Percentiles rank a stretch among this genome's conserved stretches.
Evolutionary conservation across 1,140 invertebrate species (phyloP).

Genomic region (Pteromalus puparum): DNA sequence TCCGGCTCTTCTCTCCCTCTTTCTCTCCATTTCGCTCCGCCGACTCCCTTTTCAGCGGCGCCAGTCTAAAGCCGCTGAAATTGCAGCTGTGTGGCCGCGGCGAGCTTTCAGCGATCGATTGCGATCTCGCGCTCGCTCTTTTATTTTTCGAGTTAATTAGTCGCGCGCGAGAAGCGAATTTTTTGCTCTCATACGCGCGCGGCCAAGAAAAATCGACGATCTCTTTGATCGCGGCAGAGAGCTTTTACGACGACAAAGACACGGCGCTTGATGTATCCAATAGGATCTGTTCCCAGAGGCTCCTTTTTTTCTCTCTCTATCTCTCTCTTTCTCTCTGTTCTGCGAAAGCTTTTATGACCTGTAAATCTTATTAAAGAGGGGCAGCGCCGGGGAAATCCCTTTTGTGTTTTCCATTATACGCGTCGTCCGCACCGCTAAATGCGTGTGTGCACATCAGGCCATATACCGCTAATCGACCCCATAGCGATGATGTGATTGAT

Average conservation of each 20-base stretch:
- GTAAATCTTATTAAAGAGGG: conserved; percentile 42
- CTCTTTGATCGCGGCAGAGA: neutral
- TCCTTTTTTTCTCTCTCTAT: too few species aligned
- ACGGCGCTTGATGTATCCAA: neutral
- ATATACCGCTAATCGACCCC: neutral
- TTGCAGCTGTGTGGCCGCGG: neutral
- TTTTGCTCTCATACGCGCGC: neutral
- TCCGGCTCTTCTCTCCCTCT: conserved; percentile 50
- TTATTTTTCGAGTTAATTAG: too few species aligned
- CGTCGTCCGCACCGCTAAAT: neutral
- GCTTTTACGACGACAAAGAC: neutral
- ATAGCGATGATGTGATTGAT: conserved; percentile 14
- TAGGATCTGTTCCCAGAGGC: neutral
- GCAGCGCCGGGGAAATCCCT: conserved; percentile 25
- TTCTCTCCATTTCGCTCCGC: conserved; percentile 10
- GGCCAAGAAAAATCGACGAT: neutral
- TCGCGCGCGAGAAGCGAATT: neutral
- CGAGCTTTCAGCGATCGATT: neutral
- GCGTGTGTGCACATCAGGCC: neutral
- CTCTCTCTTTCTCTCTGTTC: neutral
- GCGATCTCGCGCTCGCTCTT: neutral
- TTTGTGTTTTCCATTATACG: conserved; percentile 30
- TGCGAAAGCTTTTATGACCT: conserved; percentile 35
- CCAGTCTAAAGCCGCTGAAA: neutral
- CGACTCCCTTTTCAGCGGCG: conserved; percentile 2